Conservation (phyloP, 2,797 vertebrate species). For the Meda fulgida region DNA sequence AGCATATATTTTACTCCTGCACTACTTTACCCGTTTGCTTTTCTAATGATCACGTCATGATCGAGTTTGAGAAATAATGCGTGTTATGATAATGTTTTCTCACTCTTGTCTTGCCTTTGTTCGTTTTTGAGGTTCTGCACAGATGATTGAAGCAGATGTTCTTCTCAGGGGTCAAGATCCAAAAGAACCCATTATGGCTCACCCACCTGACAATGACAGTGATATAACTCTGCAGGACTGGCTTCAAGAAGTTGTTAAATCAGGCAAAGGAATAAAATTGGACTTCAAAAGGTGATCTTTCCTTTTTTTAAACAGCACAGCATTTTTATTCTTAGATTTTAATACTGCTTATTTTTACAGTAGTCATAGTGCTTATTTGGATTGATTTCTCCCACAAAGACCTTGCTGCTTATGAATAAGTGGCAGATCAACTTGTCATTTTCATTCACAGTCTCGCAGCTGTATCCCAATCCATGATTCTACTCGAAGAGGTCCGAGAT, state of each 20-base stretch:
- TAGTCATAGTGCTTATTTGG: conserved; percentile 40
- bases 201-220: conserved; percentile 88
- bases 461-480: conserved; percentile 77
- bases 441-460: conserved; percentile 77
- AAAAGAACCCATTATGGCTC: conserved; percentile 89
- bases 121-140: conserved; percentile 74
- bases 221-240: conserved; percentile 88
- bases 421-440: neutral
- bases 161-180: conserved; percentile 76
- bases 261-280: conserved; percentile 89
- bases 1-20: neutral
- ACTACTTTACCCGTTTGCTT: neutral
- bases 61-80: no score
- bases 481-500: conserved; percentile 73
- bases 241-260: conserved; percentile 76
- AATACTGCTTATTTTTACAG: conserved; percentile 11
- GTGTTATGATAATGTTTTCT: neutral
- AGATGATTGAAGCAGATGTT: conserved; percentile 94
- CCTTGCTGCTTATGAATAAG: neutral
- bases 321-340: neutral
- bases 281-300: conserved; percentile 93
- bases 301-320: neutral
- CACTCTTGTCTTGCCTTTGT: neutral
- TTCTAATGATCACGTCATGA: neutral
- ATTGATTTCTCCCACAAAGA: neutral